phyloP scores from a whole-genome alignment of 2,888 invertebrate species.

The Agrochola macilenta region DNA sequence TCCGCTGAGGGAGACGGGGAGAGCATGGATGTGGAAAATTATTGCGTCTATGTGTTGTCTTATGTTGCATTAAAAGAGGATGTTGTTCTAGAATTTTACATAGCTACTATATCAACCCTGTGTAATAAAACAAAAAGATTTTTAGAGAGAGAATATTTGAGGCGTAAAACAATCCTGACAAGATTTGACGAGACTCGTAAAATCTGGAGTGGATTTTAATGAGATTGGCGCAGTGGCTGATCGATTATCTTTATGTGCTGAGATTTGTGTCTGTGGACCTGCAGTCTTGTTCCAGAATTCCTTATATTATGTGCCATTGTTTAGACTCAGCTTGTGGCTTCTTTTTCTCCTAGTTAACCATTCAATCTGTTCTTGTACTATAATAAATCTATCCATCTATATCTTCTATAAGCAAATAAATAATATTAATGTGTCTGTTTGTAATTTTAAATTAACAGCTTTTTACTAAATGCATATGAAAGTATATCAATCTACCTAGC shows the following conservation, averaged over 20 bases:
- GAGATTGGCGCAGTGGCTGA: slow-evolving; percentile 50
- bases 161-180: slow-evolving; percentile 45
- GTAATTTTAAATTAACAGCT: too few species aligned
- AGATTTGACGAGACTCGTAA: slow-evolving; percentile 52
- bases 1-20: not conserved
- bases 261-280: slow-evolving; percentile 20
- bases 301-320: not conserved
- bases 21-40: not conserved
- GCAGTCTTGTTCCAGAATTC: not conserved
- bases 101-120: not conserved
- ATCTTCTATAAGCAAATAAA: too few species aligned
- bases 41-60: slow-evolving; percentile 2
- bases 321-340: not conserved
- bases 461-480: too few species aligned
- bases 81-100: not conserved
- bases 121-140: slow-evolving; percentile 22
- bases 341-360: not conserved
- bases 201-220: slow-evolving; percentile 48
- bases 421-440: too few species aligned
- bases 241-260: slow-evolving; percentile 46
- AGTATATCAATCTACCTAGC: too few species aligned
- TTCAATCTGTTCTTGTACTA: too few species aligned
- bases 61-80: not conserved
- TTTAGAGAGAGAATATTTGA: slow-evolving; percentile 34
- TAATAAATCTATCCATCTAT: too few species aligned